phyloP scores from a whole-genome alignment of 1,140 invertebrate genomes.

The Muscidifurax raptorellus region DNA sequence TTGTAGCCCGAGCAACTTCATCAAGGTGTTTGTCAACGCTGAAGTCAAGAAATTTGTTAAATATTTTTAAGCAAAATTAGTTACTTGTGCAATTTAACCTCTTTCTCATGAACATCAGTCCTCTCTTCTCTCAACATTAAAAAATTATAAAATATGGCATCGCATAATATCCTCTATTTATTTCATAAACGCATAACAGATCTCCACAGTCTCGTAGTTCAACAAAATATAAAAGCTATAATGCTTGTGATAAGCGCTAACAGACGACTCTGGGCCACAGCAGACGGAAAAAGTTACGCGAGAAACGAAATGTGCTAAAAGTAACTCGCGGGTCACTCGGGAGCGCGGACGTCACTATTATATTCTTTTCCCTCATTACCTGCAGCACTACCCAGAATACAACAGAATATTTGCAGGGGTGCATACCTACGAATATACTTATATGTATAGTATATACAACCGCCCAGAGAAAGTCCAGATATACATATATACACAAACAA shows the following conservation, averaged over 20 bases:
- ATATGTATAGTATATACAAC: not conserved
- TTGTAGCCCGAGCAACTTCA: not conserved
- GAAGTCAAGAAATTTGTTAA: not conserved
- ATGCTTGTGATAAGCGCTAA: not conserved
- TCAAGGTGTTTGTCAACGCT: not conserved
- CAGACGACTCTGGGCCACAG: not conserved
- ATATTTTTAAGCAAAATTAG: no score
- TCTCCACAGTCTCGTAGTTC: no score
- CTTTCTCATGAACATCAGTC: not conserved
- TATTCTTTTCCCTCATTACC: not conserved
- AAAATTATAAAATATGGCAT: no score
- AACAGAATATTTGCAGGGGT: not conserved
- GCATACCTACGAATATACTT: not conserved
- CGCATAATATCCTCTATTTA: no score
- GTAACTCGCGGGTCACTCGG: not conserved
- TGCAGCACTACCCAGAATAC: not conserved
- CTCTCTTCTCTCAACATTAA: no score
- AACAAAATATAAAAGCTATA: no score
- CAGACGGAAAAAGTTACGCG: conserved; percentile 24
- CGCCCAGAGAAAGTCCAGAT: not conserved
- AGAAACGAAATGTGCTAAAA: not conserved
- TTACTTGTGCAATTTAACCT: not conserved
- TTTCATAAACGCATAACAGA: no score
- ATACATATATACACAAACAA: not conserved
- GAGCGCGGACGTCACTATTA: no score